Evolutionary conservation across 2,888 invertebrate genomes (phyloP).

Genomic region (Callimorpha dominula): DNA sequence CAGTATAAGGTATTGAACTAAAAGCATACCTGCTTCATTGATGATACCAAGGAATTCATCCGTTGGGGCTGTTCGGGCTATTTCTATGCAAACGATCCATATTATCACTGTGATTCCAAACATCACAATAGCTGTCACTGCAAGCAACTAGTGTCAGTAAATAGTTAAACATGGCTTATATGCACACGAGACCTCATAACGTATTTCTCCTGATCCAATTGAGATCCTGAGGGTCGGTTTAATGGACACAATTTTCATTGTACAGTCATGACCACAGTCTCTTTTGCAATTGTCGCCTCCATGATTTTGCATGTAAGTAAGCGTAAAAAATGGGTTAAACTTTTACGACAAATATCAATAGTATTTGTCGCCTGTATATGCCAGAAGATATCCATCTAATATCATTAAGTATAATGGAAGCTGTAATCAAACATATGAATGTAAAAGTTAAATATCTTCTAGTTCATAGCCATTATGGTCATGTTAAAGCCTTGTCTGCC

Average conservation of each 20-base stretch:
- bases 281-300: slow-evolving; percentile 27
- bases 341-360: not conserved
- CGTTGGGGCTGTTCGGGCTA: slow-evolving; percentile 57
- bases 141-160: slow-evolving; percentile 60
- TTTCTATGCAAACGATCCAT: slow-evolving; percentile 61
- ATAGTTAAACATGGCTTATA: slow-evolving; percentile 70
- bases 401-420: not conserved
- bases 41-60: slow-evolving; percentile 67
- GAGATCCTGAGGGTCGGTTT: slow-evolving; percentile 72
- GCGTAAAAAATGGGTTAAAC: not conserved
- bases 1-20: not conserved
- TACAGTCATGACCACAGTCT: slow-evolving; percentile 63
- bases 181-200: slow-evolving; percentile 67
- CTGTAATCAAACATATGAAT: not conserved
- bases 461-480: too few relatives aligned
- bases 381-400: not conserved
- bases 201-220: slow-evolving; percentile 78
- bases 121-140: slow-evolving; percentile 54
- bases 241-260: slow-evolving; percentile 71
- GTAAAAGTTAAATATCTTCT: not conserved
- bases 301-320: not conserved
- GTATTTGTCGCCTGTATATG: not conserved
- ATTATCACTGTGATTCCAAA: slow-evolving; percentile 57
- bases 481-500: too few relatives aligned
- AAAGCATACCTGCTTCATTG: slow-evolving; percentile 67